Evolutionary conservation across 2,888 invertebrate species (phyloP).

Genomic region (Agonum fuliginosum): DNA sequence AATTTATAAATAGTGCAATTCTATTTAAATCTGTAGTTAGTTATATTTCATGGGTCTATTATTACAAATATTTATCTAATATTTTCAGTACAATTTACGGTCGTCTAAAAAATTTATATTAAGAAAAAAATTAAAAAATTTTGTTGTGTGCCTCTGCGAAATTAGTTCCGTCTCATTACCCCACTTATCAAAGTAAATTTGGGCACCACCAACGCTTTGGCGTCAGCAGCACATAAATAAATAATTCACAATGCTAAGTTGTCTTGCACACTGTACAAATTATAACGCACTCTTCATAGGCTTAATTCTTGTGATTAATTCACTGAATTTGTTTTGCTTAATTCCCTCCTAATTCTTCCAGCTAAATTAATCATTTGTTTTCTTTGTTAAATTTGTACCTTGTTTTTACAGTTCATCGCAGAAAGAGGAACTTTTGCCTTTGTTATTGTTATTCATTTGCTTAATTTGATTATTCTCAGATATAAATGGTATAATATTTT

Average conservation of each 20-base stretch:
- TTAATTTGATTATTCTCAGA: no score
- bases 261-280: not conserved
- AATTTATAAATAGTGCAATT: no score
- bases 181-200: constrained; percentile 1
- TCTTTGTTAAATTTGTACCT: constrained; percentile 11
- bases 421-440: not conserved
- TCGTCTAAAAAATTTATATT: no score
- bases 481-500: no score
- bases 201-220: no score
- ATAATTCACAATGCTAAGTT: not conserved
- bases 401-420: constrained; percentile 12
- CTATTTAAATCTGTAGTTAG: no score
- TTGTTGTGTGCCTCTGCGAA: no score
- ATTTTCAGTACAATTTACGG: no score
- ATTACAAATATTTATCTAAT: no score
- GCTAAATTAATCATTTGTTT: constrained; percentile 32
- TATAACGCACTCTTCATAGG: constrained; percentile 10
- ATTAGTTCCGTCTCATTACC: constrained; percentile 2
- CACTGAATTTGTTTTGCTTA: constrained; percentile 33
- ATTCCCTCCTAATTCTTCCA: constrained; percentile 21
- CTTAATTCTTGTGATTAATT: constrained; percentile 23
- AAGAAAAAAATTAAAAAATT: no score
- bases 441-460: no score
- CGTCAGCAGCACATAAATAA: constrained; percentile 6
- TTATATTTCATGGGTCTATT: no score